Base-by-base conservation (phyloP, 1,140 invertebrate species). In the Zaprionus africanus region DNA sequence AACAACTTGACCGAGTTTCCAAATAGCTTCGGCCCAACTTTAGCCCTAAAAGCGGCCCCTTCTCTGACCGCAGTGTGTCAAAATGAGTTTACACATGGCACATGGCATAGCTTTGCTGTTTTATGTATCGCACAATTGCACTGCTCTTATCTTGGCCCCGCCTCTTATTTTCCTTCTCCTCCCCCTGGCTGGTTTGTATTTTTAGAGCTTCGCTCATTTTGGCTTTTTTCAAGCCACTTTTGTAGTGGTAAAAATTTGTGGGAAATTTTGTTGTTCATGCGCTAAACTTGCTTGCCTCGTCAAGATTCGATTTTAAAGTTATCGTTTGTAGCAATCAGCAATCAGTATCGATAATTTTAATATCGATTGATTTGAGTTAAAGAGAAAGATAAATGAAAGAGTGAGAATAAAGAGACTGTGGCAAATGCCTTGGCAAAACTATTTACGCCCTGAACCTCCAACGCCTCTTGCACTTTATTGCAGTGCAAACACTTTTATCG, bases 131-230 rank as follows among this genome's bases (percentile, higher is more conserved):
- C 51, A 68, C 71, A 68, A 56, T 68, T 68, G 62, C 57, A 64
- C 9, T 60, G 31, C 57, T 57, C 28, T 60, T 74, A 61, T 67
- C 41, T 17, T n/a, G 6, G 15, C n/a, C n/a, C n/a, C 41, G 41
- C n/a, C 41, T 17, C 60, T 36, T 34, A 2, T 4, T 34, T 11
- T n/a, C n/a, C 36, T 15, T 19, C 19, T 41, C 28, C 36, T 3
- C 22, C 15, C 3, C 63, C 36, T 28, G 36, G 12, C 54, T 54
- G 36, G 24, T 67, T 43, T 79, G 61, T 76, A 83, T 82, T 76
- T 83, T 76, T 71, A 41, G 74, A 66, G 79, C 73, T 79, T 82
- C 57, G 73, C 64, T 78, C 70, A 82, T 66, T 82, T 71, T 11
- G 75, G 72, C 56, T 68, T 77, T 79, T 69, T 69, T n/a, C 34